Evolutionary conservation across 2,888 invertebrate species (phyloP), one percentile per base, ranked within the genome.

Genomic region (Salticus scenicus): DNA sequence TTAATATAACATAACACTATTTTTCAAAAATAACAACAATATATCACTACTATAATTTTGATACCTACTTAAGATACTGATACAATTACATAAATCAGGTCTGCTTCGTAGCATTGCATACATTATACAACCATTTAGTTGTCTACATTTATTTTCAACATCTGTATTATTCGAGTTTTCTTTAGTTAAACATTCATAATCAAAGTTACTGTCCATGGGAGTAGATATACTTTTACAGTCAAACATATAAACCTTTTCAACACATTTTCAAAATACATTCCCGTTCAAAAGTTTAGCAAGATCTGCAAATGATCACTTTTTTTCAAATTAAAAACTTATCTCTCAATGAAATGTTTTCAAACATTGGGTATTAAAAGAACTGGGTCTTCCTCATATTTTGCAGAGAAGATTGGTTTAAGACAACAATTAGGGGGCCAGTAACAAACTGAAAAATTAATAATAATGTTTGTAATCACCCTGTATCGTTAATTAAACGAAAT

Each of bases 121-220:
- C 69, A 70, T 70, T 4, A 70, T 70, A 41, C 69, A 70, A 37
- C 69, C 41, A 70, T 41, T 70, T 41, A 70, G 37, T 70, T 70
- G 37, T 70, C 69, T 70, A 70, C 69, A 70, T 37, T 70, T 70
- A 70, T 37, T 70, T 70, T 70, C 69, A 20, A 70, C 69, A 41
- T 8, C 2, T 7, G 41, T 20, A 41, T 70, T 70, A 2, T 37
- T 41, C 4, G 63, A 63, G 7, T 47, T 47, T 37, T 47, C 42
- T n/a, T 12, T 47, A 47, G 17, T 14, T 17, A 47, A 47, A 47
- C 37, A 37, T 4, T 37, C 37, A 37, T 37, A 4, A 37, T 37
- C 42, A 47, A 47, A 47, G n/a, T 47, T 63, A 28, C 5, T 63
- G 24, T 63, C 63, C 63, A 63, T 63, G 10, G 63, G 27, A 24